Evolutionary conservation across 64 coral and sea anemone species (phyloP).

Genomic region (Platygyra sinensis): DNA sequence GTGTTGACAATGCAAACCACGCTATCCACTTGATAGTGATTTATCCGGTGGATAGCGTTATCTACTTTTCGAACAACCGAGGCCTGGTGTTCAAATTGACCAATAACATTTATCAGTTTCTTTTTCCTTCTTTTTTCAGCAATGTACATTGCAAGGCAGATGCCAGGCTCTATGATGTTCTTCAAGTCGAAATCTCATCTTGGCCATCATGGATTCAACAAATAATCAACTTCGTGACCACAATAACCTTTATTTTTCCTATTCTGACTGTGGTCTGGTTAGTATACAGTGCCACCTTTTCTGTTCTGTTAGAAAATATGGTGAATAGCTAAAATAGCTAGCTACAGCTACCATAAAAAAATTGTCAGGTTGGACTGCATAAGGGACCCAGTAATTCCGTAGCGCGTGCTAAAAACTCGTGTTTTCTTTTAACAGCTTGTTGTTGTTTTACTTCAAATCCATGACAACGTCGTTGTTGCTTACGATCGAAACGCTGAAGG

Average conservation of each 20-base stretch:
- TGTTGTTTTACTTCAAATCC: conserved; percentile 72
- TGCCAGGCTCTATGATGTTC: conserved; percentile 23
- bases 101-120: neutral
- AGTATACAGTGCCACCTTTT: neutral
- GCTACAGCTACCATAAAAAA: no score
- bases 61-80: no score
- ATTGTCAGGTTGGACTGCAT: no score
- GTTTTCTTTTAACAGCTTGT: conserved; percentile 54
- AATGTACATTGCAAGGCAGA: conserved; percentile 13
- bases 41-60: no score
- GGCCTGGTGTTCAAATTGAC: no score
- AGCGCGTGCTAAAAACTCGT: neutral
- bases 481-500: conserved; percentile 70
- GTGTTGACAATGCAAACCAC: no score
- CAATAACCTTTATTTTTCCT: conserved; percentile 68
- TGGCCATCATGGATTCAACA: conserved; percentile 44
- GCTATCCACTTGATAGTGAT: no score
- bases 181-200: conserved; percentile 3
- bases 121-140: neutral
- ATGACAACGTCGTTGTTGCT: conserved; percentile 60
- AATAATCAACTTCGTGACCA: conserved; percentile 48
- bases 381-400: no score
- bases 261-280: conserved; percentile 59
- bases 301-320: no score
- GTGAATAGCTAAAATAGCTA: no score